Evolutionary conservation across 1,140 invertebrate species (phyloP).

Genomic region (Zaprionus davidi): DNA sequence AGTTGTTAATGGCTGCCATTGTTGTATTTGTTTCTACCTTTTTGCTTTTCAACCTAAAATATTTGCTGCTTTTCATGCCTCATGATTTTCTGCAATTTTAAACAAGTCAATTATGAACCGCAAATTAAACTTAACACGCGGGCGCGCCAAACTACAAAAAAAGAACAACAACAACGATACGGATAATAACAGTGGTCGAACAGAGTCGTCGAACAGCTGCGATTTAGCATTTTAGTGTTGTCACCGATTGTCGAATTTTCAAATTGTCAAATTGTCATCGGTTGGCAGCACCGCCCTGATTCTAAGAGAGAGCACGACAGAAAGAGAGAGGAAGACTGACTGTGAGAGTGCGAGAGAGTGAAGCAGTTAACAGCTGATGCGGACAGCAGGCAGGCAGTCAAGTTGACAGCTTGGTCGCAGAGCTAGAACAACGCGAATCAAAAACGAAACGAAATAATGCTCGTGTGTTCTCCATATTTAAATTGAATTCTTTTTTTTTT

Average conservation of each 20-base stretch:
- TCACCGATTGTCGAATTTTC: background rate
- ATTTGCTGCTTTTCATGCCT: constrained; percentile 64
- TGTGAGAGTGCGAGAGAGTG: background rate
- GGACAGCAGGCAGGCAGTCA: constrained; percentile 39
- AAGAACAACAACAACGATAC: constrained; percentile 4
- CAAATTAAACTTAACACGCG: constrained; percentile 63
- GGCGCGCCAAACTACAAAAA: constrained; percentile 24
- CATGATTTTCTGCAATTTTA: constrained; percentile 71
- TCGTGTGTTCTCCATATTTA: constrained; percentile 32
- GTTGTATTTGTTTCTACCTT: constrained; percentile 30
- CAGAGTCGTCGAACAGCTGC: constrained; percentile 15
- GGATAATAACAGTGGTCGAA: constrained; percentile 1
- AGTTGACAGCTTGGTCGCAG: constrained; percentile 49
- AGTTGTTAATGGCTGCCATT: constrained; percentile 65
- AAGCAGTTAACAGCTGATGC: constrained; percentile 39
- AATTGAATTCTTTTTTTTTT: constrained; percentile 37
- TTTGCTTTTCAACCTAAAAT: constrained; percentile 17
- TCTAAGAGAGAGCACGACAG: background rate
- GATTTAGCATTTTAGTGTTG: constrained; percentile 12
- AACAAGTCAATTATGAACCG: constrained; percentile 73
- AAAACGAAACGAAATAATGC: constrained; percentile 35
- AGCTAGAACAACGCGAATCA: constrained; percentile 46
- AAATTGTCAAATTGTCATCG: background rate
- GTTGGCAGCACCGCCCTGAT: constrained; percentile 1
- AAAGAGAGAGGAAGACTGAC: background rate